Conservation (phyloP, 2,113 vertebrate genomes). For the Emberiza fucata region DNA sequence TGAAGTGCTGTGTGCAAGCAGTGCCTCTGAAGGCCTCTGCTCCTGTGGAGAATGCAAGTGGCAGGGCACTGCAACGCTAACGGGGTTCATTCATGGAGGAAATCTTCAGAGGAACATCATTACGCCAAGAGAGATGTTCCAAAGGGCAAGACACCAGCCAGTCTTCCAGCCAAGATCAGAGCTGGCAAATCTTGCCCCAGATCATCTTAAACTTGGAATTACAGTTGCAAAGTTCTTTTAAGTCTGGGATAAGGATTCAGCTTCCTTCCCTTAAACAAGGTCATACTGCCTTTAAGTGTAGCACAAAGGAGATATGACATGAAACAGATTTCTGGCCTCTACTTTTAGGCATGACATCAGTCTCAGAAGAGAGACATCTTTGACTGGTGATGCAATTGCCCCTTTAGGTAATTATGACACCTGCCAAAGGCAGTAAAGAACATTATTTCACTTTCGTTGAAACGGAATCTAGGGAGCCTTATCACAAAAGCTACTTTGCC, state of each 20-base stretch:
- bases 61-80: neutral
- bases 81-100: neutral
- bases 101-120: conserved; percentile 4
- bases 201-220: conserved; percentile 20
- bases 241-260: neutral
- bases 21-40: neutral
- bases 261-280: conserved; percentile 46
- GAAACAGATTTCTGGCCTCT: neutral
- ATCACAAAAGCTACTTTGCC: neutral
- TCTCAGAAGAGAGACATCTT: conserved; percentile 1
- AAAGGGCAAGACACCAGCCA: conserved; percentile 39
- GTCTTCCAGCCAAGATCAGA: conserved; percentile 53
- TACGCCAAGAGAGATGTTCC: conserved; percentile 1
- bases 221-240: conserved; percentile 27
- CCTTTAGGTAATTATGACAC: neutral
- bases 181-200: neutral
- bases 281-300: neutral
- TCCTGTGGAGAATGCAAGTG: neutral
- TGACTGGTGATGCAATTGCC: neutral
- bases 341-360: conserved; percentile 6
- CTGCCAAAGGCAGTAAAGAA: neutral
- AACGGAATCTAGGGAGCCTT: neutral
- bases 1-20: neutral
- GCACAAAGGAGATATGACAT: neutral
- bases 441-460: neutral